Base-by-base conservation (phyloP, 1,140 invertebrate species). In the Drosophila tropicalis region DNA sequence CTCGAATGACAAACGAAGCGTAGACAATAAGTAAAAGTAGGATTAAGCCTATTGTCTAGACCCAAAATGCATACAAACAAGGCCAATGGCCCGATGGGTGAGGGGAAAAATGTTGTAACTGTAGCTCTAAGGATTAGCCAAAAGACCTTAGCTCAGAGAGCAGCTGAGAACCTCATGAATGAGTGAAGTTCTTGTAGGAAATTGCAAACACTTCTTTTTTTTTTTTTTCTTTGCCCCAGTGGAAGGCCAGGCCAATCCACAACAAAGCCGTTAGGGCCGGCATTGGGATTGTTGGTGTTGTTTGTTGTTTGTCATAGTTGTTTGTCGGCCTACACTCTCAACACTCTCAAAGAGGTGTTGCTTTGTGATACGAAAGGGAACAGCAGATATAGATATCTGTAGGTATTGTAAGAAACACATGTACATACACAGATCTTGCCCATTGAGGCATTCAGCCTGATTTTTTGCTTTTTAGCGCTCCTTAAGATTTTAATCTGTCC, bases 41-140 rank as follows among this genome's bases (percentile, higher is more conserved):
- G 84, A 86, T 79, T 86, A 86, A 86, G 84, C 84, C 83, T 72
- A 77, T 86, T 86, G 83, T 86, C 72, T 83, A 73, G 64, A 61
- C 79, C 84, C 83, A 75, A 89, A 89, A 67, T 84, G 80, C 84
- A 68, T 74, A 74, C 84, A 89, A 89, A 89, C 84, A 84, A 77
- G 82, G 79, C 57, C 57, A 64, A 44, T 56, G 47, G 66, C 55
- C 25, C 9, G 13, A 56, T 58, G 57, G 15, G 15, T 10, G 32
- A 22, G 36, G 3, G 61, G 57, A 67, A 34, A 47, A 32, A 63
- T 36, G 41, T 62, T 74, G 74, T 71, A 77, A 77, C 75, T 61
- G 67, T 55, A 55, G 61, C 66, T 62, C 54, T 41, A 62, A 66
- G 74, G 75, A 77, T 78, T 77, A 77, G 62, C 74, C 64, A 56